These are phyloP conservation scores for Catharus ustulatus DNA, from an alignment of 2,797 vertebrate genomes.

Conservation along the genomic window DNA sequence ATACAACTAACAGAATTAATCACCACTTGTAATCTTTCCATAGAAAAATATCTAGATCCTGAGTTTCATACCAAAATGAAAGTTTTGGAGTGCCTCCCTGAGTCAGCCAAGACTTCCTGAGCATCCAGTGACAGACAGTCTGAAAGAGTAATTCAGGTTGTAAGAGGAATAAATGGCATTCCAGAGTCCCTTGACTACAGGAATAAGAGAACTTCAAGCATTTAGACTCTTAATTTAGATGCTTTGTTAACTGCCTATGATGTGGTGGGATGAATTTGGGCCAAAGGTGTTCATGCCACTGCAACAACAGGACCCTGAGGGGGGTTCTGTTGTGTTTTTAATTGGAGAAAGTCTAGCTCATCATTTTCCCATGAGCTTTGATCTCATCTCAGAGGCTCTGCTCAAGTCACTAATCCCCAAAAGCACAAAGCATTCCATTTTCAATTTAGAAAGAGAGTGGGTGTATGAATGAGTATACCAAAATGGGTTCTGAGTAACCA, in stretches of 20 bases:
- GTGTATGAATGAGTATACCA: neutral
- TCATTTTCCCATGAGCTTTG: constrained; percentile 23
- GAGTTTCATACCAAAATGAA: neutral
- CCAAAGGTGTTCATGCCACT: neutral
- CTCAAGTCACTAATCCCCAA: constrained; percentile 15
- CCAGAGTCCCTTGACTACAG: neutral
- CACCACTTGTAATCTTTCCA: neutral
- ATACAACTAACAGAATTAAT: neutral
- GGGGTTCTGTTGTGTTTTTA: neutral
- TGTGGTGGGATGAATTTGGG: neutral
- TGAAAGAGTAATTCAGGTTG: neutral
- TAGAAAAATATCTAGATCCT: neutral
- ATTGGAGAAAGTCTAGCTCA: constrained; percentile 3
- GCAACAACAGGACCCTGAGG: neutral
- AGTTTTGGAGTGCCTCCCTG: neutral
- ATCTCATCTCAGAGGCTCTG: constrained; percentile 7
- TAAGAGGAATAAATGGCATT: neutral
- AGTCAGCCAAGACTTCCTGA: neutral
- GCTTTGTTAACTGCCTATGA: neutral
- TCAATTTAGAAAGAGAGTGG: constrained; percentile 6
- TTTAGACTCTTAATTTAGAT: neutral
- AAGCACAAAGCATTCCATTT: constrained; percentile 22
- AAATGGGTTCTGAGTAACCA: neutral
- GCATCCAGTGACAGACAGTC: neutral
- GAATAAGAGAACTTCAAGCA: neutral